phyloP scores from a whole-genome alignment of 2,113 vertebrate genomes.

The Labrus mixtus region DNA sequence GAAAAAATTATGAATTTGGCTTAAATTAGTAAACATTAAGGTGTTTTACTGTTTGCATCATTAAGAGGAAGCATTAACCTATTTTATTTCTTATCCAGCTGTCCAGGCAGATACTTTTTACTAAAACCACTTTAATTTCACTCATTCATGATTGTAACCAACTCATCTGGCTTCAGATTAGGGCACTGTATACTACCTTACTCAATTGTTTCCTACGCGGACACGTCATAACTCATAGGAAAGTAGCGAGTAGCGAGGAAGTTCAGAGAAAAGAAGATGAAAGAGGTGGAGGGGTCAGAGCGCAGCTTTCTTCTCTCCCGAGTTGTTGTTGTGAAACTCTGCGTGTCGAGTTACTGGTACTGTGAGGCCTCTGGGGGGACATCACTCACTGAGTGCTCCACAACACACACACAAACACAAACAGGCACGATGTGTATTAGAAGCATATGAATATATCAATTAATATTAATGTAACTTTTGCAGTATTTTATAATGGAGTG shows the following conservation, averaged over 20 bases:
- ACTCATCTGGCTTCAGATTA: neutral
- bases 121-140: no score
- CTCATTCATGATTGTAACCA: neutral
- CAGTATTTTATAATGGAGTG: no score
- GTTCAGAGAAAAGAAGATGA: neutral
- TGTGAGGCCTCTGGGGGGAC: constrained; percentile 33
- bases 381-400: constrained; percentile 24
- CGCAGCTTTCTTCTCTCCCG: constrained; percentile 16
- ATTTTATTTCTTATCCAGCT: no score
- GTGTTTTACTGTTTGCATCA: no score
- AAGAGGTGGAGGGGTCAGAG: constrained; percentile 36
- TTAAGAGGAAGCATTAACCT: no score
- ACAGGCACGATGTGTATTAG: no score
- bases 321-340: constrained; percentile 65
- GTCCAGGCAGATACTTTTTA: no score
- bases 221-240: constrained; percentile 7
- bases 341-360: constrained; percentile 63
- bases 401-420: constrained; percentile 16
- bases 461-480: no score
- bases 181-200: neutral
- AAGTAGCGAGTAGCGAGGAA: neutral
- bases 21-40: no score
- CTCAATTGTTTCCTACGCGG: neutral
- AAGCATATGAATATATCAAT: no score
- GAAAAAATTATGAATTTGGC: no score